A percentile compares a stretch with the other conserved stretches of the same genome.
phyloP scores from a whole-genome alignment of 2,113 vertebrate species.

The Brachypteracias leptosomus region DNA sequence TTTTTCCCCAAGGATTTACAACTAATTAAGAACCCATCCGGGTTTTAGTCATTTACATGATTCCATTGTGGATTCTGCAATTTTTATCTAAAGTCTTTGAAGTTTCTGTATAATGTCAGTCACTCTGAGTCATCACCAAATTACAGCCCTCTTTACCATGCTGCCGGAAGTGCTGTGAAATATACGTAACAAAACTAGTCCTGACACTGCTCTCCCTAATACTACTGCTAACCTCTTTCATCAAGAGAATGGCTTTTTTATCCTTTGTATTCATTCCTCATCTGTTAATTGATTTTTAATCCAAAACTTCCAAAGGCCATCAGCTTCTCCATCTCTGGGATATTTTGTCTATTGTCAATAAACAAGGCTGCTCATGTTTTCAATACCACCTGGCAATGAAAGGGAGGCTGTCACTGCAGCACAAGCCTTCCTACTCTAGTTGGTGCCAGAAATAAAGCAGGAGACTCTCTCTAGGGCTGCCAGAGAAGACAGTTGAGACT shows the following conservation, averaged over 20 bases:
- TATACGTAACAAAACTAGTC: neutral
- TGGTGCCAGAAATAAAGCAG: neutral
- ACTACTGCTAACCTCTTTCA: neutral
- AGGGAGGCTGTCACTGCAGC: neutral
- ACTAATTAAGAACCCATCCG: conserved; percentile 17
- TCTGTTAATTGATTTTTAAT: conserved; percentile 7
- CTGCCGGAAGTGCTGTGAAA: neutral
- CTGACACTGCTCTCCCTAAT: neutral
- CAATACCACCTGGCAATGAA: neutral
- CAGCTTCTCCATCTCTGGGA: neutral
- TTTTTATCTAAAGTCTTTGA: conserved; percentile 9
- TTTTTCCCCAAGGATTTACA: neutral
- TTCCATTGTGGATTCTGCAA: conserved; percentile 8
- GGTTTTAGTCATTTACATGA: neutral
- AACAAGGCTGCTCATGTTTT: neutral
- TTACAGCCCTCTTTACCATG: neutral
- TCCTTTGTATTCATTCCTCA: neutral
- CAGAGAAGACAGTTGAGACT: neutral
- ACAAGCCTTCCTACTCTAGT: neutral
- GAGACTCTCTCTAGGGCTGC: neutral
- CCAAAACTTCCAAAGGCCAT: neutral
- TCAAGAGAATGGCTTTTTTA: neutral
- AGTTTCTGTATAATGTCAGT: conserved; percentile 10
- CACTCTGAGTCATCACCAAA: conserved; percentile 17
- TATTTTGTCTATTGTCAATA: neutral